phyloP scores from a whole-genome alignment of 2,888 invertebrate species.

The Himalopsyche tibetana region DNA sequence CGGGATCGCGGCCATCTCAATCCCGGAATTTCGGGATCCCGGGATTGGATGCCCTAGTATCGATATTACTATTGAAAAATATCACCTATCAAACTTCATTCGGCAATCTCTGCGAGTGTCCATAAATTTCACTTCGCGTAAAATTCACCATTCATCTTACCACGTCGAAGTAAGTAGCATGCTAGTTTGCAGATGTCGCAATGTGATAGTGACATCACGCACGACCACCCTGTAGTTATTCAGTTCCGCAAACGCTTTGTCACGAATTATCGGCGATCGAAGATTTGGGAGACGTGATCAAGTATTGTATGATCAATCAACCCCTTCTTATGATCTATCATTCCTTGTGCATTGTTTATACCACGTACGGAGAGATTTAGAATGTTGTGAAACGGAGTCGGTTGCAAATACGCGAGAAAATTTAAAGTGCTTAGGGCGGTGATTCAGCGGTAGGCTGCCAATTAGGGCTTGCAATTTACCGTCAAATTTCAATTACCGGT shows the following conservation, averaged over 20 bases:
- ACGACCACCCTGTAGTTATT: slow-evolving; percentile 5
- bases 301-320: slow-evolving; percentile 4
- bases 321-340: slow-evolving; percentile 12
- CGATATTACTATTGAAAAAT: neutral
- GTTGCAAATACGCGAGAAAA: too few relatives aligned
- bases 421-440: too few relatives aligned
- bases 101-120: neutral
- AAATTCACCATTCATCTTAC: neutral
- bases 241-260: slow-evolving; percentile 31
- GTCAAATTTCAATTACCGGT: too few relatives aligned
- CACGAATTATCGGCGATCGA: slow-evolving; percentile 14
- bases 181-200: slow-evolving; percentile 4
- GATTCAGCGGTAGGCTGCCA: too few relatives aligned
- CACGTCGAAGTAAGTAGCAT: neutral
- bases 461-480: too few relatives aligned
- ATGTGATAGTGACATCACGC: slow-evolving; percentile 10
- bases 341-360: neutral
- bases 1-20: too few relatives aligned
- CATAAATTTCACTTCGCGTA: neutral
- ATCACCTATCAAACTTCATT: neutral
- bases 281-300: slow-evolving; percentile 19
- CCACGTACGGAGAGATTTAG: neutral
- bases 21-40: too few relatives aligned
- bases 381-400: too few relatives aligned
- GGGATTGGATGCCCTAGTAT: too few relatives aligned